Base-by-base conservation (phyloP, 2,888 invertebrate species). In the Cantharis lateralis region DNA sequence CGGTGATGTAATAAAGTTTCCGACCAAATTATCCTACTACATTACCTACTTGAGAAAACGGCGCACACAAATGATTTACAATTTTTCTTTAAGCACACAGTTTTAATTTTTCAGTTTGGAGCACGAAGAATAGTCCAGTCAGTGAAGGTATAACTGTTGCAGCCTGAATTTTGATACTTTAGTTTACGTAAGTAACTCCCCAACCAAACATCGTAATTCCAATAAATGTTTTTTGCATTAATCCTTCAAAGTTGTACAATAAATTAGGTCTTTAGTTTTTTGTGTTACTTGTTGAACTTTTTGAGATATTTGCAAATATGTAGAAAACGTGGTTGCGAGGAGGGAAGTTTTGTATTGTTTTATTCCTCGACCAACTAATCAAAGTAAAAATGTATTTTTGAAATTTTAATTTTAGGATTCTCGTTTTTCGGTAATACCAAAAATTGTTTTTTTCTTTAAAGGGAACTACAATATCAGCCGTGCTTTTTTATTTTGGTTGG, bases 141-240 rank as follows among this genome's bases (percentile, higher is more conserved):
- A 78, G 76, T 72, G 80, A 78, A 74, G 72, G 76, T 72, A 82
- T 79, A 9, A 84, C 83, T 81, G 82, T 84, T 80, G 79, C 79
- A 81, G 80, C 70, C 74, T 74, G 68, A 28, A 68, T 68, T 68
- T 68, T 48, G n/a, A 48, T n/a, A n/a, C n/a, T n/a, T 9, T n/a
- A 2, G n/a, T 9, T 48, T 48, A n/a, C 9, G 7, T n/a, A 48
- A 13, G 5, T 48, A 48, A 7, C n/a, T 48, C n/a, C 32, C 13
- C 4, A 20, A 24, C 24, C 9, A 9, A 24, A 24, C 9, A 24
- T 24, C 24, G 24, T 24, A 18, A 18, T 18, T 2, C 2, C 18
- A 18, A 18, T 5, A 5, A 20, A 20, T 20, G 1, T 20, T 20
- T 20, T 20, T 32, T n/a, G 5, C 0, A 5, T 48, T 48, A 48